Percentiles rank a stretch among this genome's conserved stretches.
phyloP scores from a whole-genome alignment of 2,797 vertebrate species.

The Sebastes reedi region DNA sequence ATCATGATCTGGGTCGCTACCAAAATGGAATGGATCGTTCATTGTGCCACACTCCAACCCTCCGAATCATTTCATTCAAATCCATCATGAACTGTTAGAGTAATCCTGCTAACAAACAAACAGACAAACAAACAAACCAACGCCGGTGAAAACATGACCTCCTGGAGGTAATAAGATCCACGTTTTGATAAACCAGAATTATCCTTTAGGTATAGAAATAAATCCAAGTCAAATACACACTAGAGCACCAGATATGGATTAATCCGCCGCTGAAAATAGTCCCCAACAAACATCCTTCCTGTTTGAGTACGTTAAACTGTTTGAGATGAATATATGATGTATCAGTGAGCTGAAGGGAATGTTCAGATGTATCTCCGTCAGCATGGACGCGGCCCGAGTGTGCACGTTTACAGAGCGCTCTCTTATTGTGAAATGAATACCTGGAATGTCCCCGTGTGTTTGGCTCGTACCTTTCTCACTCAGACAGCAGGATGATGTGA shows the following conservation, averaged over 20 bases:
- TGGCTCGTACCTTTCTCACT: not conserved
- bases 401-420: not conserved
- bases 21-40: too few relatives aligned
- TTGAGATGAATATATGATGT: not conserved
- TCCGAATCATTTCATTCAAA: too few relatives aligned
- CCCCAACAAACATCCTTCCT: not conserved
- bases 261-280: not conserved
- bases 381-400: not conserved
- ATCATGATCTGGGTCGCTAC: too few relatives aligned
- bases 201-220: not conserved
- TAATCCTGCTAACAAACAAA: too few relatives aligned
- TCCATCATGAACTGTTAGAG: too few relatives aligned
- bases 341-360: not conserved
- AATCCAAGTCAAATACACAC: not conserved
- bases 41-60: too few relatives aligned
- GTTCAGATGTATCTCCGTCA: not conserved
- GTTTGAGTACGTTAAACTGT: not conserved
- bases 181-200: not conserved
- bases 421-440: constrained; percentile 1
- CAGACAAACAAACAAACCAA: too few relatives aligned
- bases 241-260: not conserved
- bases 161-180: too few relatives aligned
- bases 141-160: too few relatives aligned
- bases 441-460: constrained; percentile 15
- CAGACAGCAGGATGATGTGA: not conserved